These are phyloP conservation scores for Drosophila pseudotalamancana DNA, from an alignment of 2,888 invertebrate species.

Conservation along the genomic window DNA sequence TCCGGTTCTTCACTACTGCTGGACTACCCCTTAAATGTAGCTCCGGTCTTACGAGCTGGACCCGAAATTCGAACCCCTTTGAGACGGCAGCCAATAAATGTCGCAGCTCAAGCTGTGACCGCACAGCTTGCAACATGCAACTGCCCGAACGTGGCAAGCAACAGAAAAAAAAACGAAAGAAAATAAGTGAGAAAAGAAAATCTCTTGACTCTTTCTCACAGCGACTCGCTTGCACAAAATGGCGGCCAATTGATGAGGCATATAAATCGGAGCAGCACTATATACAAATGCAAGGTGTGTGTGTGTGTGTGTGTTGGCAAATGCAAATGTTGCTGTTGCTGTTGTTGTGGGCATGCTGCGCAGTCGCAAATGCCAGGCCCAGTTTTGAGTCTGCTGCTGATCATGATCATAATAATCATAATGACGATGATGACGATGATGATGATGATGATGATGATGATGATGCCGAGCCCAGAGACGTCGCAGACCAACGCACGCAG, in stretches of 20 bases:
- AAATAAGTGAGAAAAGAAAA: conserved; percentile 9
- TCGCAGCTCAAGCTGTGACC: conserved; percentile 56
- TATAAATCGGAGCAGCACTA: conserved; percentile 34
- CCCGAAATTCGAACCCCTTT: conserved; percentile 27
- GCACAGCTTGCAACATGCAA: conserved; percentile 41
- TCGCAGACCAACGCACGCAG: conserved; percentile 9
- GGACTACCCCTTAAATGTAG: conserved; percentile 20
- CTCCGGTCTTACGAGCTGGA: conserved; percentile 30
- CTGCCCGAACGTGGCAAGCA: conserved; percentile 25
- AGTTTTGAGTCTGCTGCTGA: conserved; percentile 30
- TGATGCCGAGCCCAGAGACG: conserved; percentile 56
- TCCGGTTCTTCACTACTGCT: neutral
- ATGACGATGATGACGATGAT: conserved; percentile 15
- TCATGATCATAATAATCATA: conserved; percentile 21
- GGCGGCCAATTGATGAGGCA: conserved; percentile 34
- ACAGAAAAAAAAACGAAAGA: neutral
- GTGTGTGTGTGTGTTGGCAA: conserved; percentile 17
- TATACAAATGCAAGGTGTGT: neutral
- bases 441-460: conserved; percentile 25
- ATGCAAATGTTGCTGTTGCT: conserved; percentile 46
- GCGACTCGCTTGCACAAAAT: conserved; percentile 37
- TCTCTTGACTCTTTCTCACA: conserved; percentile 10
- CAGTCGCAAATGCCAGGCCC: conserved; percentile 44
- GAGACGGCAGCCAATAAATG: conserved; percentile 46
- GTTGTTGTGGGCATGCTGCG: conserved; percentile 61